Conservation (phyloP, 2,113 vertebrate species). For the Microcebus tavaratra region DNA sequence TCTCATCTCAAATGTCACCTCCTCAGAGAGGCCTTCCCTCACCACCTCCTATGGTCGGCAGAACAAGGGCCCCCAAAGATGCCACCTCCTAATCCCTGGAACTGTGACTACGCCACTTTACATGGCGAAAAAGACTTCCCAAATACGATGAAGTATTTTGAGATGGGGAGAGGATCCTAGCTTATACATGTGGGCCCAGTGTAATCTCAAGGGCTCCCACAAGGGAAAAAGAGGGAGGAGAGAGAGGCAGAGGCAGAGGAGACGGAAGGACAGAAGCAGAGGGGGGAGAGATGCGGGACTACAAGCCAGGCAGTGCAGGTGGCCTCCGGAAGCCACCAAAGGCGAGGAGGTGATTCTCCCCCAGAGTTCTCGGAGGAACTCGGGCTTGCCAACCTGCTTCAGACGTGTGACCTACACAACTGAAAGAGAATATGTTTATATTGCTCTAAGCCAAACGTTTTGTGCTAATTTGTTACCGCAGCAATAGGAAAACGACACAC, state of each 20-base stretch:
- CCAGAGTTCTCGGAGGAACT: background rate
- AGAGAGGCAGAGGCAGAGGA: background rate
- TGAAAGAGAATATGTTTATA: background rate
- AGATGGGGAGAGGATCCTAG: background rate
- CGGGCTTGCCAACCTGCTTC: background rate
- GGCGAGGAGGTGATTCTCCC: background rate
- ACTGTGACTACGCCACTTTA: background rate
- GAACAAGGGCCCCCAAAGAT: background rate
- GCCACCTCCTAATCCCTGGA: background rate
- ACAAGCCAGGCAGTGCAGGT: background rate
- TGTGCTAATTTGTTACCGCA: background rate
- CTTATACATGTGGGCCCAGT: background rate
- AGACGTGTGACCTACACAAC: background rate
- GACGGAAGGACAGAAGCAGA: background rate
- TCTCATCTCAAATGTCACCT: background rate
- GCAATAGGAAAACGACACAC: background rate
- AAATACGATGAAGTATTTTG: background rate
- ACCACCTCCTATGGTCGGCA: background rate
- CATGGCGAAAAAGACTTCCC: background rate
- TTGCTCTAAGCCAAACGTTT: background rate
- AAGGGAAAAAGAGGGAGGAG: background rate
- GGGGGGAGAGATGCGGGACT: background rate
- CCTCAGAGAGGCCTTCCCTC: background rate
- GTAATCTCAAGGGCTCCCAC: background rate
- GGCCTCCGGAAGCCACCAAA: background rate